Evolutionary conservation across 2,888 invertebrate species (phyloP), one percentile per base, ranked within the genome.

Genomic region (Hedychridium roseum): DNA sequence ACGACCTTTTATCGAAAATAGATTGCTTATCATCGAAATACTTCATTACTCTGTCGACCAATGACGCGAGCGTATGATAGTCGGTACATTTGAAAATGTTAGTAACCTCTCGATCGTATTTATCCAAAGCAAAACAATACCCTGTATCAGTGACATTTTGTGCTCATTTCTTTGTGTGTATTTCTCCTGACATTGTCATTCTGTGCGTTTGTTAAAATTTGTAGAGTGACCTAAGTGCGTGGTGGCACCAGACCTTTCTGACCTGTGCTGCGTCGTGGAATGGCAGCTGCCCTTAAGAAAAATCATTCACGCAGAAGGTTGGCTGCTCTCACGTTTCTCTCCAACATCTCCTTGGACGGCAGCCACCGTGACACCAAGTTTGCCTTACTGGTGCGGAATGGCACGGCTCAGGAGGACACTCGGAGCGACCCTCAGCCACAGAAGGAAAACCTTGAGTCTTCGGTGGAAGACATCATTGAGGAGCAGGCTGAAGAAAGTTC

Each of bases 301-400:
- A 82, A 81, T 71, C 87, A 88, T 81, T 90, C 91, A 72, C 86
- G 92, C 75, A 86, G 93, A 81, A 87, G 94, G 80, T 86, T 94
- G 69, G 94, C 95, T 75, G 97, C 97, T 66, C 86, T 95, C 73
- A 91, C 93, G 74, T 97, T 97, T 83, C 84, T 97, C 67, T 90
- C 94, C 43, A 97, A 96, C 82, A 97, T 97, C 77, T 94, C 96
- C 56, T 84, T 97, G 57, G 95, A 96, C 83, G 96, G 96, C 61
- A 90, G 89, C 66, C 89, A 91, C 80, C 86, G 86, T 75, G 89
- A 90, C 77, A 87, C 88, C 51, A 86, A 84, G 79, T 78, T 87
- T 71, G 82, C 81, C 17, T 65, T 80, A 21, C 58, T 82, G 42
- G 77, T 81, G 36, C 73, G 80, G 49, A 80, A 60, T 26, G 51